Evolutionary conservation across 1,140 invertebrate genomes (phyloP).

Genomic region (Zeugodacus cucurbitae): DNA sequence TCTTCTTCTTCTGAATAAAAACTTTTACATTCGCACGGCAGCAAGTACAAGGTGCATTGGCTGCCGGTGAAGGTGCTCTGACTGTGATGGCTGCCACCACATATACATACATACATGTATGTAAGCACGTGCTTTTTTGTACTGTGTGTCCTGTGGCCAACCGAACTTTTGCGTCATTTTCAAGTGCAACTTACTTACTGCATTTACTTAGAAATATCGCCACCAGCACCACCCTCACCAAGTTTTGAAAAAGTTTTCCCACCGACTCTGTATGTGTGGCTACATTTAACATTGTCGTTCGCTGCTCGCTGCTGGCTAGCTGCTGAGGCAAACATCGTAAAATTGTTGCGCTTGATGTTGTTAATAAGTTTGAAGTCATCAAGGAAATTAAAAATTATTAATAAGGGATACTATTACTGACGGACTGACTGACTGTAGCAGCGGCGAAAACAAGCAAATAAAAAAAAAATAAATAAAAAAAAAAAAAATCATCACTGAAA

Average conservation of each 20-base stretch:
- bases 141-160: neutral
- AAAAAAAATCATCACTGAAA: neutral
- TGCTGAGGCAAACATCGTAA: neutral
- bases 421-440: too few species aligned
- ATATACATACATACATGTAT: neutral
- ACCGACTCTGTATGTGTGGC: neutral
- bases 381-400: slow-evolving; percentile 40
- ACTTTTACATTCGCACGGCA: neutral
- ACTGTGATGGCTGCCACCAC: neutral
- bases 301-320: neutral
- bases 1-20: too few species aligned
- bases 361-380: slow-evolving; percentile 38
- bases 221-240: neutral
- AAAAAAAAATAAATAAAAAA: neutral
- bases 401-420: slow-evolving; percentile 37
- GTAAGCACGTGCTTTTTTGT: neutral
- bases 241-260: neutral
- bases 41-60: neutral
- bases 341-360: slow-evolving; percentile 36
- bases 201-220: neutral
- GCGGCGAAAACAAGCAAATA: neutral
- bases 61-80: neutral
- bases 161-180: slow-evolving; percentile 11
- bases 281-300: neutral
- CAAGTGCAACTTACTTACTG: slow-evolving; percentile 11